Evolutionary conservation across 2,113 vertebrate species (phyloP).

Genomic region (Elephantulus edwardii): DNA sequence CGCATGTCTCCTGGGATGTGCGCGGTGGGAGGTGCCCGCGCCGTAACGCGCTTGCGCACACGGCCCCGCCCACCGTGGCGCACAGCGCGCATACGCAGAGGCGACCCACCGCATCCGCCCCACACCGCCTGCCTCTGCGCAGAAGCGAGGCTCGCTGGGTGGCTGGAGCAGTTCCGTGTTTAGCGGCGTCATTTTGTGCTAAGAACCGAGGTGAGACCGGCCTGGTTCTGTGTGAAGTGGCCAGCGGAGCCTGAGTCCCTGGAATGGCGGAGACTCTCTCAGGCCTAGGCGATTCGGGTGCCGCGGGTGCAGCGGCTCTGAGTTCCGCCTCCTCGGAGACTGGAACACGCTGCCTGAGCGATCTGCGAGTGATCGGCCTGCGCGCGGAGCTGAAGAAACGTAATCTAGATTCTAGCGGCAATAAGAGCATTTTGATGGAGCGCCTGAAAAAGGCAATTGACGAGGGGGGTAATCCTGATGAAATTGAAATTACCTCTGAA

Average conservation of each 20-base stretch:
- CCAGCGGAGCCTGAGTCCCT: slow-evolving; percentile 57
- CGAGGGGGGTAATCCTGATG: slow-evolving; percentile 96
- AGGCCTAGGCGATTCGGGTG: slow-evolving; percentile 63
- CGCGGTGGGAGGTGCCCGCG: background rate
- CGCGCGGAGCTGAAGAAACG: slow-evolving; percentile 94
- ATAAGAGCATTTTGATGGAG: slow-evolving; percentile 94
- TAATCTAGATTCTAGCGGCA: slow-evolving; percentile 92
- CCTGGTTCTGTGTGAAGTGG: slow-evolving; percentile 73
- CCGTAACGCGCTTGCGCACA: background rate
- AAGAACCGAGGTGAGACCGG: background rate
- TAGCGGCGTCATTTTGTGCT: slow-evolving; percentile 82
- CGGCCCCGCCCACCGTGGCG: fast-evolving
- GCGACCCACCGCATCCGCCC: background rate
- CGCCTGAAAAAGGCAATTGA: slow-evolving; percentile 95
- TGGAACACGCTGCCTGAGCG: slow-evolving; percentile 90
- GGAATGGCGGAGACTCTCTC: slow-evolving; percentile 81
- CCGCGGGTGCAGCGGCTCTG: slow-evolving; percentile 57
- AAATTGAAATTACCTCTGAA: slow-evolving; percentile 89
- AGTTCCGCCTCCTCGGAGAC: slow-evolving; percentile 72
- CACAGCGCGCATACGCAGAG: slow-evolving; percentile 14
- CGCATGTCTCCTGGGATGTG: background rate
- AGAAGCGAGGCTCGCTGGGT: slow-evolving; percentile 55
- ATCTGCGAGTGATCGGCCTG: slow-evolving; percentile 95
- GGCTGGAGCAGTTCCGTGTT: background rate
- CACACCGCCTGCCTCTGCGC: slow-evolving; percentile 64